Percentiles rank a stretch among this genome's conserved stretches.
Conservation (phyloP, 1,140 invertebrate species). For the Hirudo medicinalis region DNA sequence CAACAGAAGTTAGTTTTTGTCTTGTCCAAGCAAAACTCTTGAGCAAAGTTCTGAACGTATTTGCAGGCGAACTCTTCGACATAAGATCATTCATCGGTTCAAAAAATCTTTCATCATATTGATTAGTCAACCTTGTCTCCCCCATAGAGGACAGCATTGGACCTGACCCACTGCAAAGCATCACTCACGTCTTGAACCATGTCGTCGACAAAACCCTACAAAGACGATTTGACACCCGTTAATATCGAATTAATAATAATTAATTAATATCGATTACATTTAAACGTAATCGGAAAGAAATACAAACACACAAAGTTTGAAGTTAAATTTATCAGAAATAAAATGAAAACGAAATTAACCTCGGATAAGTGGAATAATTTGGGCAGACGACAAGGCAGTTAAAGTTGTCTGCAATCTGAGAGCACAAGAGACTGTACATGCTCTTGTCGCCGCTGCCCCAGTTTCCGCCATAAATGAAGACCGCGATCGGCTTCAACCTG, state of each 20-base stretch:
- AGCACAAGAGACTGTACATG: slow-evolving; percentile 36
- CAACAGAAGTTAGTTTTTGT: too few relatives aligned
- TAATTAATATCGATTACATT: too few relatives aligned
- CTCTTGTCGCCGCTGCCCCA: slow-evolving; percentile 36
- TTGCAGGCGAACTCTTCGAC: background rate
- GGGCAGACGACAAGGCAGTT: slow-evolving; percentile 34
- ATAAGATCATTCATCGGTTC: background rate
- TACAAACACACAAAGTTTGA: background rate
- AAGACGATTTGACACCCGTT: background rate
- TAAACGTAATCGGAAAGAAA: slow-evolving; percentile 1
- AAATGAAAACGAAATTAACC: slow-evolving; percentile 25
- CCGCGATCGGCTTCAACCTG: slow-evolving; percentile 28
- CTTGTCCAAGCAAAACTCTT: too few relatives aligned
- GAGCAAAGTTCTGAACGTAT: too few relatives aligned
- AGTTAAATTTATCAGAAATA: too few relatives aligned
- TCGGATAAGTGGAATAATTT: slow-evolving; percentile 37
- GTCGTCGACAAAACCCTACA: slow-evolving; percentile 37
- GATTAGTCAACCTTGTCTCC: slow-evolving; percentile 33
- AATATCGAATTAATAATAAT: too few relatives aligned
- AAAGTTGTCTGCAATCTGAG: slow-evolving; percentile 30
- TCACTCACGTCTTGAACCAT: slow-evolving; percentile 40
- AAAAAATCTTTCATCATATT: background rate
- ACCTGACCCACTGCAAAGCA: slow-evolving; percentile 32
- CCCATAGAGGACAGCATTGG: slow-evolving; percentile 32
- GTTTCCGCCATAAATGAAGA: slow-evolving; percentile 37